phyloP scores from a whole-genome alignment of 1,140 invertebrate genomes.

The Chironomus striatipennis region DNA sequence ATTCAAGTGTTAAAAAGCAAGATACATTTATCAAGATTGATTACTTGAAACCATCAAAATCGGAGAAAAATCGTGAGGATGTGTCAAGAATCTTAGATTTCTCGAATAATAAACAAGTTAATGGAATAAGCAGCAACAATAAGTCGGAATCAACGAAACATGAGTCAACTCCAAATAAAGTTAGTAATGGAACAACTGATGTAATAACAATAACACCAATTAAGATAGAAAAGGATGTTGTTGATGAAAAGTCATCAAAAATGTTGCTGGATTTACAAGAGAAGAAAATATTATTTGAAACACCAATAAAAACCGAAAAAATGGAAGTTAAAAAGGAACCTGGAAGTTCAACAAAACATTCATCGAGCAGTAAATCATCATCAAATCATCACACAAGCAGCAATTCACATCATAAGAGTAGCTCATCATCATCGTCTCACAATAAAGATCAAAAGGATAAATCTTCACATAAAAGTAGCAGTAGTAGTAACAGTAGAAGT shows the following conservation, averaged over 20 bases:
- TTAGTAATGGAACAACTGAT: neutral
- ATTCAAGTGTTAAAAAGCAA: neutral
- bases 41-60: constrained; percentile 20
- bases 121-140: neutral
- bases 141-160: neutral
- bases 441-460: neutral
- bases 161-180: neutral
- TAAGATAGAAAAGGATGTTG: neutral
- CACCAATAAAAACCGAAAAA: neutral
- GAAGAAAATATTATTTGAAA: neutral
- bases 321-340: neutral
- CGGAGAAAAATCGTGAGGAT: constrained; percentile 34
- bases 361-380: neutral
- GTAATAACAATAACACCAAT: neutral
- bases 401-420: neutral
- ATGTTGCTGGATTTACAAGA: too few relatives aligned
- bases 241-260: constrained; percentile 16
- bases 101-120: constrained; percentile 22
- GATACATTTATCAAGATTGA: constrained; percentile 25
- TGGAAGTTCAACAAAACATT: constrained; percentile 11
- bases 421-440: neutral
- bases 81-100: constrained; percentile 36
- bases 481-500: constrained; percentile 37
- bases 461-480: constrained; percentile 26
- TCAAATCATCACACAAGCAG: constrained; percentile 14